phyloP scores from a whole-genome alignment of 2,888 invertebrate species.

The Parnassius smintheus region DNA sequence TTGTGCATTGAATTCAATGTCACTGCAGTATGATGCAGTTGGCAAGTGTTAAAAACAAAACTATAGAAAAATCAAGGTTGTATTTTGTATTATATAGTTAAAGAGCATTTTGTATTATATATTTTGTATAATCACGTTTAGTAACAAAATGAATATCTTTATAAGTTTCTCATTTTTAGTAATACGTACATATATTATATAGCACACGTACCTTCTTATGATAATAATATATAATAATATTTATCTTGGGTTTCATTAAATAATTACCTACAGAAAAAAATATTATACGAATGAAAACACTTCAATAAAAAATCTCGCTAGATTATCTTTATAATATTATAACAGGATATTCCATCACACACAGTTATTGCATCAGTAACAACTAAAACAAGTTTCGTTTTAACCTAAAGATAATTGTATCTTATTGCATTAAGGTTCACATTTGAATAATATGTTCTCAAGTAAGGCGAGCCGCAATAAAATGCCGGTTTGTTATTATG shows the following conservation, averaged over 20 bases:
- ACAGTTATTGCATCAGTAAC: slow-evolving; percentile 42
- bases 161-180: too few species aligned
- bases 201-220: too few species aligned
- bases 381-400: slow-evolving; percentile 24
- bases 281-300: too few species aligned
- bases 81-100: background rate
- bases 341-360: slow-evolving; percentile 47
- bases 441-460: slow-evolving; percentile 38
- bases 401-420: slow-evolving; percentile 5
- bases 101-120: background rate
- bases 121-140: background rate
- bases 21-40: slow-evolving; percentile 34
- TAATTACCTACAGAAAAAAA: too few species aligned
- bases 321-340: slow-evolving; percentile 2
- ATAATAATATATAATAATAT: too few species aligned
- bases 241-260: too few species aligned
- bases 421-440: slow-evolving; percentile 43
- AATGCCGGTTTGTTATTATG: slow-evolving; percentile 79
- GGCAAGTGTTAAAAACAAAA: slow-evolving; percentile 34
- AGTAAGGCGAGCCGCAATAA: slow-evolving; percentile 60
- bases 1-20: slow-evolving; percentile 37
- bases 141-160: background rate
- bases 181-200: too few species aligned
- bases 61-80: background rate
- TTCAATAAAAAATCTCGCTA: background rate